A percentile compares a stretch with the other conserved stretches of the same genome.
Conservation (phyloP, 1,140 invertebrate genomes). For the Eurytemora carolleeae region DNA sequence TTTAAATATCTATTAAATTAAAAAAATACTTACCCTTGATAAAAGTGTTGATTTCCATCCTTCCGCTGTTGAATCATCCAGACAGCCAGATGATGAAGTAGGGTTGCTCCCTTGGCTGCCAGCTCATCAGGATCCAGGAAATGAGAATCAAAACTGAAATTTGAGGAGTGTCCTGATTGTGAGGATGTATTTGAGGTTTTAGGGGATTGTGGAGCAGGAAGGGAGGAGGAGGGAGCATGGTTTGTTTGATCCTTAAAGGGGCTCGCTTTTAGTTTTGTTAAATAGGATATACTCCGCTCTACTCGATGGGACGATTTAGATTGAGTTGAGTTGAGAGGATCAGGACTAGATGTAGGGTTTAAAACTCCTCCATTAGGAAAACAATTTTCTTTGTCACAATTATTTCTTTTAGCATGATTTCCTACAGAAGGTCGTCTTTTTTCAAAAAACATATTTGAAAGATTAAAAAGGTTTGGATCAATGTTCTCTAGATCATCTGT, state of each 20-base stretch:
- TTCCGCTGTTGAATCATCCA: constrained; percentile 11
- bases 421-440: too few relatives aligned
- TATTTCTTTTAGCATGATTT: too few relatives aligned
- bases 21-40: not conserved
- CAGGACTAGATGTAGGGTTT: too few relatives aligned
- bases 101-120: constrained; percentile 9
- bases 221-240: not conserved
- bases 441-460: too few relatives aligned
- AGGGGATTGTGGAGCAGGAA: not conserved
- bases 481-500: not conserved
- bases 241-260: not conserved
- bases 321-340: too few relatives aligned
- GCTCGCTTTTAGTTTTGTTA: too few relatives aligned
- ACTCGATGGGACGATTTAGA: too few relatives aligned
- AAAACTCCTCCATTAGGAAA: too few relatives aligned
- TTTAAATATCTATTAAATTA: not conserved
- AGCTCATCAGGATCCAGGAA: constrained; percentile 10
- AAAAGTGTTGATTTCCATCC: not conserved
- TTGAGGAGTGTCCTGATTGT: not conserved
- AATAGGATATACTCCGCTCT: too few relatives aligned
- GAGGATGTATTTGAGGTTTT: not conserved
- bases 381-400: too few relatives aligned
- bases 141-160: constrained; percentile 8
- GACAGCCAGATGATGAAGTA: constrained; percentile 13
- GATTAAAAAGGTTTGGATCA: not conserved